Evolutionary conservation across 2,113 vertebrate genomes (phyloP).

Genomic region (Miniopterus natalensis): DNA sequence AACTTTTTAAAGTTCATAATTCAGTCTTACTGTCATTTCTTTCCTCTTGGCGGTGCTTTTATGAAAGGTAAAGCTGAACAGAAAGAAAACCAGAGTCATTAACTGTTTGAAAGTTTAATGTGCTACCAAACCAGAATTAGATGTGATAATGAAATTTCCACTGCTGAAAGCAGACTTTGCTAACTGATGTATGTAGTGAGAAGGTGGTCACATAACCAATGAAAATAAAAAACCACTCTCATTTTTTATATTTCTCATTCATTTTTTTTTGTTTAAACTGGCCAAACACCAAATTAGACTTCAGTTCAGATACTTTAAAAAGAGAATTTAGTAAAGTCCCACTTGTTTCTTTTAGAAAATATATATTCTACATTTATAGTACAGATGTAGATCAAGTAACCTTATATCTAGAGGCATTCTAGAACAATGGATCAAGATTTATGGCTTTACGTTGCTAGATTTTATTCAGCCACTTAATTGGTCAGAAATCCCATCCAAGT

Average conservation of each 20-base stretch:
- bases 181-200: conserved; percentile 88
- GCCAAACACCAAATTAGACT: conserved; percentile 80
- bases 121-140: conserved; percentile 89
- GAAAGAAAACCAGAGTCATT: conserved; percentile 91
- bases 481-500: not conserved
- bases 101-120: conserved; percentile 89
- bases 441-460: not conserved
- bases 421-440: not conserved
- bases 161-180: conserved; percentile 85
- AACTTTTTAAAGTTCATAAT: conserved; percentile 84
- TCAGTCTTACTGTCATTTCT: conserved; percentile 87
- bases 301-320: conserved; percentile 76
- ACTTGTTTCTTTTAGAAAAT: conserved; percentile 70
- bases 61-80: conserved; percentile 83
- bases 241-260: conserved; percentile 82
- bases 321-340: conserved; percentile 77
- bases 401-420: not conserved
- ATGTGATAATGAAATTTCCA: conserved; percentile 91
- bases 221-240: conserved; percentile 81
- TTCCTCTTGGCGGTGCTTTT: conserved; percentile 84
- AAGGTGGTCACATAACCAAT: conserved; percentile 82
- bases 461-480: not conserved
- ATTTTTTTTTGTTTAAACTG: conserved; percentile 79
- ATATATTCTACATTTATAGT: not conserved
- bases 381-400: conserved; percentile 23